phyloP scores from a whole-genome alignment of 1,140 invertebrate species.

The Diploscapter pachys region DNA sequence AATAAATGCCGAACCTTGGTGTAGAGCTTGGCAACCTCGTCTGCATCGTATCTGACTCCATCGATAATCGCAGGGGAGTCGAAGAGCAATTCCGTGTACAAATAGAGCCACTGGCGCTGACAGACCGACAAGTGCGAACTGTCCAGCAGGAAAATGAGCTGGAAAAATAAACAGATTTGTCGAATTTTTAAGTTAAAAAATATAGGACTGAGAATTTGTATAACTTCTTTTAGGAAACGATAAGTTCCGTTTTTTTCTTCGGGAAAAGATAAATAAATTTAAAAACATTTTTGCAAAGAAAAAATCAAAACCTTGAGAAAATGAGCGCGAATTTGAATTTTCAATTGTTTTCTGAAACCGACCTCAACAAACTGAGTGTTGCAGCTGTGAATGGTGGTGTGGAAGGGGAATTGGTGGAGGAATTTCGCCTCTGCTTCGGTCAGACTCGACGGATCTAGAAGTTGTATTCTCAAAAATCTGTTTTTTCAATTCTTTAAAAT shows the following conservation, averaged over 20 bases:
- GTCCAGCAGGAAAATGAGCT: conserved; percentile 72
- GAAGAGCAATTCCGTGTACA: conserved; percentile 71
- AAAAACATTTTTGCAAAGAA: too few relatives aligned
- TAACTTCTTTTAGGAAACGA: too few relatives aligned
- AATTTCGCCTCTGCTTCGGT: conserved; percentile 52
- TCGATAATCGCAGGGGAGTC: conserved; percentile 64
- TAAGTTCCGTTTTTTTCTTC: too few relatives aligned
- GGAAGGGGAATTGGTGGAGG: conserved; percentile 65
- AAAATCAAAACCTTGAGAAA: conserved; percentile 38
- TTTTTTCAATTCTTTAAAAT: too few relatives aligned
- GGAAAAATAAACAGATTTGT: conserved; percentile 25
- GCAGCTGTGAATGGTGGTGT: conserved; percentile 74
- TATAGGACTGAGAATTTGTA: too few relatives aligned
- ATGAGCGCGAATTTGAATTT: too few relatives aligned
- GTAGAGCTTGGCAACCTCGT: conserved; percentile 30
- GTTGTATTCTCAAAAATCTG: conserved; percentile 56
- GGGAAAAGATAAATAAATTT: too few relatives aligned
- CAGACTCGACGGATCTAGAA: conserved; percentile 67
- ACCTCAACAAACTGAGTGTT: conserved; percentile 81
- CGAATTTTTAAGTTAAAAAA: background rate
- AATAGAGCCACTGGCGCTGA: conserved; percentile 70
- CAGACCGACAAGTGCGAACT: conserved; percentile 67
- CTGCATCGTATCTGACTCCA: conserved; percentile 66
- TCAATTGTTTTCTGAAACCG: conserved; percentile 59
- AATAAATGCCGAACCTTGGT: conserved; percentile 9